Percentiles rank a stretch among this genome's conserved stretches.
Evolutionary conservation across 2,888 invertebrate genomes (phyloP).

Genomic region (Maniola hyperantus): DNA sequence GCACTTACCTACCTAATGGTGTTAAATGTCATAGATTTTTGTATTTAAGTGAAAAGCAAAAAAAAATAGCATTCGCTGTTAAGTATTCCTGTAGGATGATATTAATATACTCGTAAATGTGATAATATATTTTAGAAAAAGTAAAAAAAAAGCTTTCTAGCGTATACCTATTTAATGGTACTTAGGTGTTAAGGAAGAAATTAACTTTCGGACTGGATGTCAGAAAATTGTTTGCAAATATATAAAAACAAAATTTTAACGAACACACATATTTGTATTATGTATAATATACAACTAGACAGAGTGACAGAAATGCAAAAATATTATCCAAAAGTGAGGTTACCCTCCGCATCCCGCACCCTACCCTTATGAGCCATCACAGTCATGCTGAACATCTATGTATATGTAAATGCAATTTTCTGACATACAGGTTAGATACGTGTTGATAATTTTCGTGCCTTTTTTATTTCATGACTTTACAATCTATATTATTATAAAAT

Average conservation of each 20-base stretch:
- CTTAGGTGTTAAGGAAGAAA: constrained; percentile 59
- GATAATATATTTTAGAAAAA: constrained; percentile 71
- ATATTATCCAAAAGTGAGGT: neutral
- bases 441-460: neutral
- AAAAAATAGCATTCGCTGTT: constrained; percentile 62
- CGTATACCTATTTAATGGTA: constrained; percentile 61
- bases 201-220: constrained; percentile 39
- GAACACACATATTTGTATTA: neutral
- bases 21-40: constrained; percentile 23
- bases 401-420: constrained; percentile 5
- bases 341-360: too few relatives aligned
- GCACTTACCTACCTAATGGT: constrained; percentile 1
- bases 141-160: constrained; percentile 61
- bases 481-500: neutral
- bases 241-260: neutral
- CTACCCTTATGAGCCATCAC: too few relatives aligned
- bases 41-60: constrained; percentile 30
- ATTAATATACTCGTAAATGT: constrained; percentile 76
- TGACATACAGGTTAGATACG: constrained; percentile 10
- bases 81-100: constrained; percentile 62
- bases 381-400: neutral
- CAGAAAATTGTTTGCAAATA: constrained; percentile 24
- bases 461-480: constrained; percentile 13
- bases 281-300: too few relatives aligned
- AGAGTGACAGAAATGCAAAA: too few relatives aligned